Percentiles rank a stretch among this genome's conserved stretches.
Conservation (phyloP, 35 echinoderm and acorn worm species). For the Lytechinus pictus region DNA sequence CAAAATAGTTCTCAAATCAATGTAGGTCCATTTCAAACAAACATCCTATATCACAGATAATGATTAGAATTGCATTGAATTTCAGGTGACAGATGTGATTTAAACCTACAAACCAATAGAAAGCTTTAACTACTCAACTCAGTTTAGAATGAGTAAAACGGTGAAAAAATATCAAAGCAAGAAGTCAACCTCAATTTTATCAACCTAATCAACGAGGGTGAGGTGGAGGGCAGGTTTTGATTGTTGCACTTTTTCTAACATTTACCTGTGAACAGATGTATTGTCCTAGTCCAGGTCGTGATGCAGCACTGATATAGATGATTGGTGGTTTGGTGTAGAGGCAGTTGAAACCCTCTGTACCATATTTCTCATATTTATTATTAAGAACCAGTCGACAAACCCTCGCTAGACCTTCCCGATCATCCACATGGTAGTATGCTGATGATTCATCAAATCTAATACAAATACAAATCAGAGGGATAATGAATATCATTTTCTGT, state of each 20-base stretch:
- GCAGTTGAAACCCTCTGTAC: slow-evolving; percentile 95
- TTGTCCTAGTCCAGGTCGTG: slow-evolving; percentile 86
- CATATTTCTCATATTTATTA: slow-evolving; percentile 98
- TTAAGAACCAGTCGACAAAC: slow-evolving; percentile 90
- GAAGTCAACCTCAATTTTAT: too few relatives aligned
- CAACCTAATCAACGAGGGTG: too few relatives aligned
- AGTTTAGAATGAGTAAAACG: too few relatives aligned
- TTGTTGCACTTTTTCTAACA: too few relatives aligned
- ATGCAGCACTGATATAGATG: slow-evolving; percentile 95
- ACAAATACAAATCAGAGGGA: neutral
- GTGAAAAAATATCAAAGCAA: too few relatives aligned
- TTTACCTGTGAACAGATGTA: slow-evolving; percentile 90
- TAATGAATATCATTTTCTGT: too few relatives aligned
- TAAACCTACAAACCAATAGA: too few relatives aligned
- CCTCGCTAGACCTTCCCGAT: slow-evolving; percentile 85
- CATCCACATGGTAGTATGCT: slow-evolving; percentile 94
- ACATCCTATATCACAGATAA: neutral
- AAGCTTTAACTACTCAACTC: too few relatives aligned
- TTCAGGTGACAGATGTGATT: too few relatives aligned
- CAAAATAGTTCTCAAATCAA: neutral
- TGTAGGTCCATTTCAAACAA: neutral
- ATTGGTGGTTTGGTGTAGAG: slow-evolving; percentile 98
- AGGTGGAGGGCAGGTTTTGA: too few relatives aligned
- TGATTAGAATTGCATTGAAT: too few relatives aligned
- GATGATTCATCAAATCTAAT: slow-evolving; percentile 96